These are phyloP conservation scores for Cheilosia impressa DNA, from an alignment of 2,888 invertebrate genomes.

Conservation along the genomic window DNA sequence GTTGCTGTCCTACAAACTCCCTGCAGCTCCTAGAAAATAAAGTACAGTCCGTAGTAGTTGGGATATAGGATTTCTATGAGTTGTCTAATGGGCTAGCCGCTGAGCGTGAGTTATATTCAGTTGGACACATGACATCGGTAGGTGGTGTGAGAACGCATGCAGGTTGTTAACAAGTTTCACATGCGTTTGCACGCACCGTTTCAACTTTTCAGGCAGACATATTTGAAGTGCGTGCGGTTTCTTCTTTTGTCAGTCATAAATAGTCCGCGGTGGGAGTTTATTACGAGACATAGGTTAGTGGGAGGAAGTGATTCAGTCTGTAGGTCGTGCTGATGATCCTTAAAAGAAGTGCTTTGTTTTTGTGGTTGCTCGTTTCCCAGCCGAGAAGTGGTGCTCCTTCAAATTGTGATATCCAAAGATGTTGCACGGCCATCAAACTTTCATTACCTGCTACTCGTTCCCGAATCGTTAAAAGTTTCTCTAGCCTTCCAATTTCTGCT, in stretches of 20 bases:
- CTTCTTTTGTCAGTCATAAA: not conserved
- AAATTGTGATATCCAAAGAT: too few relatives aligned
- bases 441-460: too few relatives aligned
- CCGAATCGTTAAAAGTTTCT: too few relatives aligned
- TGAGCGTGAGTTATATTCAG: constrained; percentile 58
- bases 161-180: constrained; percentile 60
- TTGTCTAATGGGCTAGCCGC: constrained; percentile 43
- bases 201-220: constrained; percentile 33
- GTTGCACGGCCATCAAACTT: too few relatives aligned
- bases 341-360: too few relatives aligned
- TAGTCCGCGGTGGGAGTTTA: not conserved
- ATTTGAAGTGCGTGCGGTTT: not conserved
- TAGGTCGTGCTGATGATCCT: too few relatives aligned
- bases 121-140: constrained; percentile 67
- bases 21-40: constrained; percentile 34
- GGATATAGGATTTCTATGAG: constrained; percentile 46
- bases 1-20: constrained; percentile 7
- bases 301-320: too few relatives aligned
- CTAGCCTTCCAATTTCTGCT: too few relatives aligned
- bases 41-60: constrained; percentile 7
- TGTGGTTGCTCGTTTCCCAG: too few relatives aligned
- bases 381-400: too few relatives aligned
- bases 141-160: constrained; percentile 74
- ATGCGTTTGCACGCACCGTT: constrained; percentile 56
- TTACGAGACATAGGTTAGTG: too few relatives aligned